A percentile compares a stretch with the other conserved stretches of the same genome.
phyloP scores from a whole-genome alignment of 2,797 vertebrate species.

The Enteromius radiatus region DNA sequence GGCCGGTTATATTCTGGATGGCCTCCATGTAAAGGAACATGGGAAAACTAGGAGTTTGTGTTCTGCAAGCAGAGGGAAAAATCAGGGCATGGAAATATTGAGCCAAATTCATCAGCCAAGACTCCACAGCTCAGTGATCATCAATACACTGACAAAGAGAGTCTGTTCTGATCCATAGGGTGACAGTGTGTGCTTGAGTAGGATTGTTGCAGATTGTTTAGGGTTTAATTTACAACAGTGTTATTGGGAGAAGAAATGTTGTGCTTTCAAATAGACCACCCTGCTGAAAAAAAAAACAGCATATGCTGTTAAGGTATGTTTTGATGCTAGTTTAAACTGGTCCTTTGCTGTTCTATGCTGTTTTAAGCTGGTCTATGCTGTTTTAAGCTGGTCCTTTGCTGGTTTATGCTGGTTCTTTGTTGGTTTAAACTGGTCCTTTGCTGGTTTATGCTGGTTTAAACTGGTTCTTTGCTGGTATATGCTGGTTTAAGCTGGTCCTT shows the following conservation, averaged over 20 bases:
- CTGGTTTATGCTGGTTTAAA: no score
- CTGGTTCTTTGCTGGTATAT: no score
- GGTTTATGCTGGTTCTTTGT: no score
- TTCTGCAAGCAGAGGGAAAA: conserved; percentile 28
- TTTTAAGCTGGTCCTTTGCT: no score
- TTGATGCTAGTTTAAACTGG: no score
- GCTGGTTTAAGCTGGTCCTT: no score
- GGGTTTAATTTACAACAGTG: not conserved
- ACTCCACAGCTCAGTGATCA: conserved; percentile 52
- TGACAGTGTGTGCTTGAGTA: not conserved
- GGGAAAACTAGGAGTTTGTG: conserved; percentile 27
- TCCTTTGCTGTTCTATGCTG: no score
- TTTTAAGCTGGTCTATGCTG: no score
- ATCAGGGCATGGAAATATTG: conserved; percentile 28
- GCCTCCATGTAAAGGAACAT: conserved; percentile 20
- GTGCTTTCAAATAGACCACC: not conserved
- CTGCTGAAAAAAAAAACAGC: no score
- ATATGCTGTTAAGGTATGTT: no score
- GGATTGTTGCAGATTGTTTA: conserved; percentile 17
- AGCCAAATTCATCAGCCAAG: conserved; percentile 46
- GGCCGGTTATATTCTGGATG: not conserved
- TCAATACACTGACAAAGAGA: conserved; percentile 50
- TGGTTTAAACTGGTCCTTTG: no score
- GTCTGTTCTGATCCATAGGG: conserved; percentile 45
- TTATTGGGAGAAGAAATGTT: not conserved